Evolutionary conservation across 2,888 invertebrate species (phyloP).

Genomic region (Nephrotoma appendiculata): DNA sequence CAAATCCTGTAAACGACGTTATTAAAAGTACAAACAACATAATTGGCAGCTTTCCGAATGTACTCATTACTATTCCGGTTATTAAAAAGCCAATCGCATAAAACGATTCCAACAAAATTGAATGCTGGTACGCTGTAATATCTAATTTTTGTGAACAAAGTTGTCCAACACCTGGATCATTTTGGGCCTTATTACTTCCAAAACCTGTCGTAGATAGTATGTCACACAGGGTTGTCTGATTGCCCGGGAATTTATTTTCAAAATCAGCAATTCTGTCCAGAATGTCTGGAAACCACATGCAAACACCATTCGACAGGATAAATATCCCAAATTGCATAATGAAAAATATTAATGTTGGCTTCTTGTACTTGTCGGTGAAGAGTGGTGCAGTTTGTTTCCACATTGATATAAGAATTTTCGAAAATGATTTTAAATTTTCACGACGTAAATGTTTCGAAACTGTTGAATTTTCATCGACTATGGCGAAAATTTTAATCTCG

Average conservation of each 20-base stretch:
- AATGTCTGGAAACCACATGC: slow-evolving; percentile 29
- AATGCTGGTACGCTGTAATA: slow-evolving; percentile 21
- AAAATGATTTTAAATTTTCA: not conserved
- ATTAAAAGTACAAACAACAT: slow-evolving; percentile 18
- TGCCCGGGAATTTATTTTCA: slow-evolving; percentile 18
- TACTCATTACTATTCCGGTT: slow-evolving; percentile 21
- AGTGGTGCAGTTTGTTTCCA: slow-evolving; percentile 27
- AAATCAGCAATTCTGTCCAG: slow-evolving; percentile 23
- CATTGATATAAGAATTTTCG: slow-evolving; percentile 19
- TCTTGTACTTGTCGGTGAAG: slow-evolving; percentile 21
- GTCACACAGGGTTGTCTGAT: slow-evolving; percentile 22
- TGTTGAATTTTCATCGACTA: slow-evolving; percentile 2
- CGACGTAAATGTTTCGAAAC: slow-evolving; percentile 1
- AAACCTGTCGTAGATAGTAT: slow-evolving; percentile 16
- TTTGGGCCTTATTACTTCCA: slow-evolving; percentile 6
- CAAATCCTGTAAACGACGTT: slow-evolving; percentile 20
- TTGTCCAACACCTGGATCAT: not conserved
- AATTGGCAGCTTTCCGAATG: slow-evolving; percentile 20
- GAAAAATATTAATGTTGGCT: slow-evolving; percentile 22
- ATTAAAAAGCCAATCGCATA: slow-evolving; percentile 22
- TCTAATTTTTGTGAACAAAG: slow-evolving; percentile 20
- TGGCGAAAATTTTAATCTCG: not conserved
- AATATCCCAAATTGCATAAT: slow-evolving; percentile 23
- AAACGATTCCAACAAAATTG: slow-evolving; percentile 20
- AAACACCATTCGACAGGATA: slow-evolving; percentile 13